Base-by-base conservation (phyloP, 2,113 vertebrate genomes). In the Natator depressus region DNA sequence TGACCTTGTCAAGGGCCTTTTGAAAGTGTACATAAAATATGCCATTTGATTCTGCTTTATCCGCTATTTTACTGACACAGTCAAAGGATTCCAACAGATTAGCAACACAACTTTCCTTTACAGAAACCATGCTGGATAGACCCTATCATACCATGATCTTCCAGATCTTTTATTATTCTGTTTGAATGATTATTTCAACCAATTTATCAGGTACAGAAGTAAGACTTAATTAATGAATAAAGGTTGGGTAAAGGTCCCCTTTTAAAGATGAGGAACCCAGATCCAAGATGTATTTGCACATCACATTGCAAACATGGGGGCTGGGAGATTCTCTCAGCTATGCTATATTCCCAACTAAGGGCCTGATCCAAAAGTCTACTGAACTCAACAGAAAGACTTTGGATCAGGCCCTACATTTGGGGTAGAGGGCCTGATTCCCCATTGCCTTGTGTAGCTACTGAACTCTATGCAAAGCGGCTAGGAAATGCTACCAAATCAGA, bases 321-420 rank as follows among this genome's bases (percentile, higher is more conserved):
- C n/a, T 72, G 53, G 24, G 11, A 14, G n/a, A 57, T 42, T 57
- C 54, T 82, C 22, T 46, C 53, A 27, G 22, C 80, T 82, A 38
- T 54, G 51, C n/a, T 55, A 42, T 42, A 82, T 54, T 82, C 12
- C 80, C 57, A 82, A 82, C 53, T 42, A n/a, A 57, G 8, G 53
- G 51, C 10, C 53, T 55, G n/a, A 57, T 57, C 24, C 25, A 72
- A 5, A 29, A 2, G 4, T 0, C 11, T 2, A 47, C 0, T 81
- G 19, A 3, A n/a, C 53, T 84, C 55, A 84, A 14, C 5, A 87
- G 72, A 62, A 94, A 82, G 13, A 2, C 24, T 78, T 78, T 27
- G 46, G 75, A 65, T 12, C 80, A 86, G 20, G 10, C 6, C 22
- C 6, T 27, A 42, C 86, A 86, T 90, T 42, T 50, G 19, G 27